Conservation (phyloP, 2,888 invertebrate species). For the Drosophila multiciliata region DNA sequence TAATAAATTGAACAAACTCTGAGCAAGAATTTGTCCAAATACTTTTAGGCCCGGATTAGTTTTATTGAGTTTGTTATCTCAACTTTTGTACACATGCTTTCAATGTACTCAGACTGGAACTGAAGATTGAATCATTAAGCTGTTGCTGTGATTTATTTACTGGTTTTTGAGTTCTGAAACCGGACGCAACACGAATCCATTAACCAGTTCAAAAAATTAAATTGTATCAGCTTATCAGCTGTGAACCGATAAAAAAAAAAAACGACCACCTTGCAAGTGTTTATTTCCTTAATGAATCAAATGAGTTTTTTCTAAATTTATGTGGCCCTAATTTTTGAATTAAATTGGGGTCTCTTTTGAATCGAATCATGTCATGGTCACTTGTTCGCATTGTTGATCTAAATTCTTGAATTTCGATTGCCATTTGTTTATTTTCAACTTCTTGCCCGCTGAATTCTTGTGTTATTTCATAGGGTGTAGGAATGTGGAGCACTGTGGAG, state of each 20-base stretch:
- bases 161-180: slow-evolving; percentile 20
- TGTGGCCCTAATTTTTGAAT: background rate
- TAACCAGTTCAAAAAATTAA: slow-evolving; percentile 27
- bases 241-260: slow-evolving; percentile 17
- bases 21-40: background rate
- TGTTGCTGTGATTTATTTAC: slow-evolving; percentile 54
- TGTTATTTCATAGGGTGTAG: slow-evolving; percentile 19
- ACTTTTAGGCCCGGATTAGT: background rate
- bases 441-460: slow-evolving; percentile 9
- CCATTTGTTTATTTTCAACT: slow-evolving; percentile 44
- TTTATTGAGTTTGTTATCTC: background rate
- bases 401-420: slow-evolving; percentile 25
- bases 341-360: slow-evolving; percentile 4
- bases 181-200: slow-evolving; percentile 27
- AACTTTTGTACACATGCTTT: background rate
- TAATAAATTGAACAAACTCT: background rate
- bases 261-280: slow-evolving; percentile 35
- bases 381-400: slow-evolving; percentile 40
- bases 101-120: background rate
- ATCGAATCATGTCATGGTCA: slow-evolving; percentile 52
- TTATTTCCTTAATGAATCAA: background rate
- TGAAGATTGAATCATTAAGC: slow-evolving; percentile 20
- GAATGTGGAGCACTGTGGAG: background rate
- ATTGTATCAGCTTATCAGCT: slow-evolving; percentile 34
- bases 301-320: slow-evolving; percentile 5